A percentile compares a stretch with the other conserved stretches of the same genome.
Conservation (phyloP, 2,113 vertebrate species). For the Monarcha castaneiventris region DNA sequence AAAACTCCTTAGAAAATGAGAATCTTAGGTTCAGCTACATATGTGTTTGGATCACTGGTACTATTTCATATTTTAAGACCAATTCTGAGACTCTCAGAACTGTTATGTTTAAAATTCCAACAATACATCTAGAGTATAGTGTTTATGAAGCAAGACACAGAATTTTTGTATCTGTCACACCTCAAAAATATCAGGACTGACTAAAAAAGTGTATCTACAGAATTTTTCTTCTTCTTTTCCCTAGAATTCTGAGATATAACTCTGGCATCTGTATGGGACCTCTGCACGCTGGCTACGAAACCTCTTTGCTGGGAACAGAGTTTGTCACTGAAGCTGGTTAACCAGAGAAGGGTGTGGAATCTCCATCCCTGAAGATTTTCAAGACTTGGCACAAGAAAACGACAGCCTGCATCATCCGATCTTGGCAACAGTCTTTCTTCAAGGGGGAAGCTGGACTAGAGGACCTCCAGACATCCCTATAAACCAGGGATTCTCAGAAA, state of each 20-base stretch:
- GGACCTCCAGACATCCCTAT: background rate
- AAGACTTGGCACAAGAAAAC: background rate
- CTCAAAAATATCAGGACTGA: background rate
- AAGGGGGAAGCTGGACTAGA: background rate
- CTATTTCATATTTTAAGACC: background rate
- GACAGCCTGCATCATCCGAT: background rate
- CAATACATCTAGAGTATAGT: background rate
- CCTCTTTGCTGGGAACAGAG: fast-evolving
- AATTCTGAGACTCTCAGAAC: background rate
- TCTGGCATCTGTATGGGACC: background rate
- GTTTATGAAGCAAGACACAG: background rate
- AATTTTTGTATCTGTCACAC: background rate
- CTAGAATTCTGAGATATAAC: background rate
- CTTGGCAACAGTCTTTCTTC: background rate
- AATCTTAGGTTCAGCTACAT: background rate
- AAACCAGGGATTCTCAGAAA: background rate
- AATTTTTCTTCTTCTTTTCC: background rate
- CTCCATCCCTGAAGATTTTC: background rate
- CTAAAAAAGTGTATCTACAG: background rate
- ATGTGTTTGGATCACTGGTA: background rate
- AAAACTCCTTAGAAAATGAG: background rate
- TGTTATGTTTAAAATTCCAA: background rate
- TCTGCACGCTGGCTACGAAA: background rate
- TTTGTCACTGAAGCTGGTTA: background rate
- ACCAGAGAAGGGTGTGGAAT: background rate